Evolutionary conservation across 2,113 vertebrate genomes (phyloP).

Genomic region (Lophochroa leadbeateri): DNA sequence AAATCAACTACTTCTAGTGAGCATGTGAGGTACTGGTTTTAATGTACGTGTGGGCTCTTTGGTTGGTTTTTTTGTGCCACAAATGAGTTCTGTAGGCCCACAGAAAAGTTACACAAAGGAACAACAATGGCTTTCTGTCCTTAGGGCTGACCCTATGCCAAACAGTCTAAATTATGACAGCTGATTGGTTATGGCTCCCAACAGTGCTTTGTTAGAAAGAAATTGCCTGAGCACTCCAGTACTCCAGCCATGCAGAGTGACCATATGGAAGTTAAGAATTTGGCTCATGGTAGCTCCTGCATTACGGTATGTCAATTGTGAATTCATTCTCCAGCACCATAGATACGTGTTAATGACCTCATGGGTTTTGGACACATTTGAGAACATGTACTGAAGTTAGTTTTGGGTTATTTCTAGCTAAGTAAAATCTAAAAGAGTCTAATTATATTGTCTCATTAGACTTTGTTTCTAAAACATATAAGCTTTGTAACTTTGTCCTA

Average conservation of each 20-base stretch:
- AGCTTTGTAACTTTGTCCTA: not conserved
- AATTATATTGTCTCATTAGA: not conserved
- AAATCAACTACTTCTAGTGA: not conserved
- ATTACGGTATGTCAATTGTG: not conserved
- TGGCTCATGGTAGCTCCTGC: not conserved
- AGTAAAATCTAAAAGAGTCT: not conserved
- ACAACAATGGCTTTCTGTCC: not conserved
- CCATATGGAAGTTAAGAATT: slow-evolving; percentile 17
- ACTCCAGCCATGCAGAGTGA: not conserved
- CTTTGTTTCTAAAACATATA: not conserved
- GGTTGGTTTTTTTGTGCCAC: not conserved
- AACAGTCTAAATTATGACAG: not conserved
- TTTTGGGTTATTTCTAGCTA: not conserved
- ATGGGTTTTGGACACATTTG: not conserved
- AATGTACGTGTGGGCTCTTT: not conserved
- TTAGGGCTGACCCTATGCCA: not conserved
- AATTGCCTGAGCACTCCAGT: not conserved
- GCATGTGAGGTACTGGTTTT: not conserved
- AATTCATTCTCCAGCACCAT: not conserved
- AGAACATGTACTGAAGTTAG: not conserved
- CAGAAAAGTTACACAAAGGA: not conserved
- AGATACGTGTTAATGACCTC: not conserved
- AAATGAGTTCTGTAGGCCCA: not conserved
- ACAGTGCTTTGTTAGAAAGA: not conserved
- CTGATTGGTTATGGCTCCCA: not conserved